phyloP scores from a whole-genome alignment of 2,888 invertebrate genomes.

The Brachycybe producta region DNA sequence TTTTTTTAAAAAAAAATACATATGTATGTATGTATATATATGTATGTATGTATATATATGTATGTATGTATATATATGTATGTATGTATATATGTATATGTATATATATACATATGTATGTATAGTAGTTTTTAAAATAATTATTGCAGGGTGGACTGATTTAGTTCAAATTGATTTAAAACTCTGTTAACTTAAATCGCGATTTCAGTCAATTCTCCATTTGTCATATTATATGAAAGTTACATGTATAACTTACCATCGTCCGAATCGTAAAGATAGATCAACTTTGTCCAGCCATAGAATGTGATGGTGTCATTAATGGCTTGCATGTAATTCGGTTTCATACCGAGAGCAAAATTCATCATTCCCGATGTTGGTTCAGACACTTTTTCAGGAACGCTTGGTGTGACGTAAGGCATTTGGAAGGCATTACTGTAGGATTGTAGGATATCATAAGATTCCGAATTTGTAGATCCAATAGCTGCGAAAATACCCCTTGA shows the following conservation, averaged over 20 bases:
- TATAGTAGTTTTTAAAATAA: too few species aligned
- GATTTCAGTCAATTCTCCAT: too few species aligned
- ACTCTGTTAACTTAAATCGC: too few species aligned
- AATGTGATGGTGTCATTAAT: slow-evolving; percentile 86
- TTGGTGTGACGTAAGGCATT: slow-evolving; percentile 86
- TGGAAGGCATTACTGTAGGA: slow-evolving; percentile 90
- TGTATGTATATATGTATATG: too few species aligned
- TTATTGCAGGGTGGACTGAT: too few species aligned
- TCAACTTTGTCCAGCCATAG: slow-evolving; percentile 79
- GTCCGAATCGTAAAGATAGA: slow-evolving; percentile 81
- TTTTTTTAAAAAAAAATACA: too few species aligned
- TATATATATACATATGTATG: too few species aligned
- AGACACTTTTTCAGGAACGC: slow-evolving; percentile 84
- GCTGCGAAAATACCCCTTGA: slow-evolving; percentile 77
- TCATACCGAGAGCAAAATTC: slow-evolving; percentile 64
- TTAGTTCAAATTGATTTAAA: too few species aligned
- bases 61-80: too few species aligned
- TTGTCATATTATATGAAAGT: too few species aligned
- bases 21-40: too few species aligned
- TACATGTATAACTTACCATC: slow-evolving; percentile 68
- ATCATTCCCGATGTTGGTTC: slow-evolving; percentile 52
- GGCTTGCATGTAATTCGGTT: slow-evolving; percentile 89
- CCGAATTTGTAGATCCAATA: slow-evolving; percentile 80
- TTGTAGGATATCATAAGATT: slow-evolving; percentile 86
- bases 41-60: too few species aligned